Conservation (phyloP, 2,797 vertebrate genomes). For the Sardinella longiceps region DNA sequence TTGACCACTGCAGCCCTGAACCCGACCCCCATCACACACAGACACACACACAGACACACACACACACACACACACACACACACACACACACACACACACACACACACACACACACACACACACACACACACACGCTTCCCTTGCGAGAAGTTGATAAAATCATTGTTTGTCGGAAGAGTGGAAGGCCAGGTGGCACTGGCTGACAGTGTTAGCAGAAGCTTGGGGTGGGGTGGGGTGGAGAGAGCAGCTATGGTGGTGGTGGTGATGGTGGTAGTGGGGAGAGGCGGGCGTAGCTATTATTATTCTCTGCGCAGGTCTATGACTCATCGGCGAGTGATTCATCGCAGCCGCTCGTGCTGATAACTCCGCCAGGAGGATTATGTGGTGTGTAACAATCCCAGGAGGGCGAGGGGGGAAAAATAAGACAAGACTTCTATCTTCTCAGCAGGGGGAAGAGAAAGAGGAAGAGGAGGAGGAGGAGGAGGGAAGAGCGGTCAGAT, state of each 20-base stretch:
- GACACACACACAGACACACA: too few relatives aligned
- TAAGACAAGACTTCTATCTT: neutral
- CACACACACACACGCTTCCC: neutral
- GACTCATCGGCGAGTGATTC: slow-evolving; percentile 62
- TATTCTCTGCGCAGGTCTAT: slow-evolving; percentile 57
- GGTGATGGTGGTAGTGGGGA: slow-evolving; percentile 32
- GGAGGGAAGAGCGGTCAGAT: slow-evolving; percentile 29
- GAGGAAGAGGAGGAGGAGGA: slow-evolving; percentile 37
- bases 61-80: too few relatives aligned
- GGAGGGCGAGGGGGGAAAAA: slow-evolving; percentile 25
- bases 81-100: too few relatives aligned
- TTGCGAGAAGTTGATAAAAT: slow-evolving; percentile 3
- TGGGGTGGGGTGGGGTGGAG: neutral
- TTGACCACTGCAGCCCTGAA: neutral
- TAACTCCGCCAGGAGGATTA: slow-evolving; percentile 48
- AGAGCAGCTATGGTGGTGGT: slow-evolving; percentile 16
- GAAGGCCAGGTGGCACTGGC: neutral
- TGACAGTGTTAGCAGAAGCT: neutral
- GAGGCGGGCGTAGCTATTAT: slow-evolving; percentile 51
- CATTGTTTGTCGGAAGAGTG: neutral
- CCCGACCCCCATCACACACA: neutral
- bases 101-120: too few relatives aligned
- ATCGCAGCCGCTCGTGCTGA: slow-evolving; percentile 50
- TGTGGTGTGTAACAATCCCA: slow-evolving; percentile 27
- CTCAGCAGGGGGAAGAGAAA: neutral